phyloP scores from a whole-genome alignment of 2,888 invertebrate species.

The Agrochola circellaris region DNA sequence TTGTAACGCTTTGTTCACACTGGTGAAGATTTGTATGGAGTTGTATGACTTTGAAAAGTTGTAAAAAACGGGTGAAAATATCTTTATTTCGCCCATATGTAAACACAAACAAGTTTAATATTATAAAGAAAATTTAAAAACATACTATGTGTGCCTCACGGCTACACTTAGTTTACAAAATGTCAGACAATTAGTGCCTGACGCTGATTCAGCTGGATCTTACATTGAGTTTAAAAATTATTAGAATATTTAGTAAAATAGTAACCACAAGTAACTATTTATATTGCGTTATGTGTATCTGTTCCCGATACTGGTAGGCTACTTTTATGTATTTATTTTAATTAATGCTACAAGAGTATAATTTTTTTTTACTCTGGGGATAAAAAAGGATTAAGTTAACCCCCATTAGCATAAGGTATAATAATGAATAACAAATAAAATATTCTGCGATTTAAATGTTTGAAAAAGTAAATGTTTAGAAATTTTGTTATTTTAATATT shows the following conservation, averaged over 20 bases:
- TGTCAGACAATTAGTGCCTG: neutral
- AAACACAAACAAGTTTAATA: no score
- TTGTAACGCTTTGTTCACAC: constrained; percentile 44
- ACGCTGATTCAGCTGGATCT: no score
- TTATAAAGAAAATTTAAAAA: neutral
- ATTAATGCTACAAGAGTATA: neutral
- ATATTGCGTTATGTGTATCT: neutral
- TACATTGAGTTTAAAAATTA: neutral
- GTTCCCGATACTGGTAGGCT: neutral
- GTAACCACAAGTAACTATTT: no score
- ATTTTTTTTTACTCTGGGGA: no score
- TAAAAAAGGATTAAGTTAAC: neutral
- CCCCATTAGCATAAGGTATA: neutral
- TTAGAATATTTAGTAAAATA: neutral
- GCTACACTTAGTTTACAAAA: neutral
- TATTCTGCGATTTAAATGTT: neutral
- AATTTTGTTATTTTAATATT: neutral
- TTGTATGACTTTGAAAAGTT: neutral
- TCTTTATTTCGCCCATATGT: neutral
- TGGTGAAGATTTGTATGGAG: neutral
- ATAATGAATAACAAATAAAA: no score
- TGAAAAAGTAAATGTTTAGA: no score
- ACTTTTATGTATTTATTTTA: neutral
- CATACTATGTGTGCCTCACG: neutral
- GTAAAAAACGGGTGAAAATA: no score